Conservation (phyloP, 2,888 invertebrate genomes). For the Chloroclystis v-ata region DNA sequence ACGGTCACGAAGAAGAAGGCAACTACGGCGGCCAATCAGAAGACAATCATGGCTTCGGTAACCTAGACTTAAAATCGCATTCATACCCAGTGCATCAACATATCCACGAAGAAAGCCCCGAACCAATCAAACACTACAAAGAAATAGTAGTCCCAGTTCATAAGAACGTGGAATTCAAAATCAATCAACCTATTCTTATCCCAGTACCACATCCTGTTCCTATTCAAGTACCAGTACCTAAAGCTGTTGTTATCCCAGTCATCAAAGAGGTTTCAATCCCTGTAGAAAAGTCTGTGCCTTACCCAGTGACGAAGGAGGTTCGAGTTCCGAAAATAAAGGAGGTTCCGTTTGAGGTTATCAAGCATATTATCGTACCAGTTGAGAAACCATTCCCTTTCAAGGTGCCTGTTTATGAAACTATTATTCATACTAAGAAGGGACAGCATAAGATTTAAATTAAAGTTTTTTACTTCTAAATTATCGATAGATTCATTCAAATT, state of each 20-base stretch:
- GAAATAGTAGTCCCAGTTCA: constrained; percentile 81
- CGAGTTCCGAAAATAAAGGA: constrained; percentile 83
- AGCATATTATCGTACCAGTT: constrained; percentile 82
- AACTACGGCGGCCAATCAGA: constrained; percentile 40
- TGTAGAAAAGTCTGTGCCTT: constrained; percentile 85
- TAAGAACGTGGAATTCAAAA: constrained; percentile 79
- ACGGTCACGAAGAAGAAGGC: constrained; percentile 44
- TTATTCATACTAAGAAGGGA: constrained; percentile 83
- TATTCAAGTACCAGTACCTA: constrained; percentile 82
- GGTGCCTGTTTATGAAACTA: constrained; percentile 84
- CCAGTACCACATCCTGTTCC: constrained; percentile 82
- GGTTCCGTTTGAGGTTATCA: constrained; percentile 83
- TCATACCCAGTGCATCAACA: constrained; percentile 80
- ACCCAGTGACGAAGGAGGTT: constrained; percentile 81
- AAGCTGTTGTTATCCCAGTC: constrained; percentile 82
- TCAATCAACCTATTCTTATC: constrained; percentile 76
- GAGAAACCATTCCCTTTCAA: constrained; percentile 84
- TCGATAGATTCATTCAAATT: neutral
- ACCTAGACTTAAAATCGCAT: constrained; percentile 59
- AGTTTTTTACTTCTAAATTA: neutral
- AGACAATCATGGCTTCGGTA: constrained; percentile 51
- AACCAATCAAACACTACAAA: constrained; percentile 82
- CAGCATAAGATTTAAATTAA: constrained; percentile 56
- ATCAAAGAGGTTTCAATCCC: constrained; percentile 83
- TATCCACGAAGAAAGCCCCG: constrained; percentile 82